Percentiles rank a stretch among this genome's conserved stretches.
These are phyloP conservation scores for Periophthalmus magnuspinnatus DNA, from an alignment of 2,797 vertebrate genomes.

Conservation along the genomic window DNA sequence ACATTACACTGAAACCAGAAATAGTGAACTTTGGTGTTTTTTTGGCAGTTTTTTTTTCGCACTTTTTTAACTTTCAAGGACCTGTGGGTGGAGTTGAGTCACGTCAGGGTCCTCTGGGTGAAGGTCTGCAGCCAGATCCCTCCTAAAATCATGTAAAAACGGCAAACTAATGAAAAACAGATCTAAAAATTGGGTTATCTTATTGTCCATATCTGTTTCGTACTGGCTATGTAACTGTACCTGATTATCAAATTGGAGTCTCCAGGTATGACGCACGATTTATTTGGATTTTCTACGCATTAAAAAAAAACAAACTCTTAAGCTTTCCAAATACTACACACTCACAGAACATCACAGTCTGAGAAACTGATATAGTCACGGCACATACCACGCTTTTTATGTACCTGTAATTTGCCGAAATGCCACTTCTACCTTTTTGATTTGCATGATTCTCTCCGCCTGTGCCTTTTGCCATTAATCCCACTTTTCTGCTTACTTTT, in stretches of 20 bases:
- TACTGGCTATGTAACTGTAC: no score
- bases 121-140: no score
- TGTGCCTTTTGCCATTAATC: conserved; percentile 20
- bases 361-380: not conserved
- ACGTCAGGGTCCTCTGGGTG: no score
- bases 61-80: no score
- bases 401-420: not conserved
- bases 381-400: not conserved
- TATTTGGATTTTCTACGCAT: not conserved
- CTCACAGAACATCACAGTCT: not conserved
- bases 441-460: not conserved
- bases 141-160: no score
- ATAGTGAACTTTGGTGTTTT: no score
- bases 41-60: no score
- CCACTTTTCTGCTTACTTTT: conserved; percentile 26
- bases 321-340: not conserved
- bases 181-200: no score
- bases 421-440: not conserved
- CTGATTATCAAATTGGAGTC: not conserved
- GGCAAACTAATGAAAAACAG: no score
- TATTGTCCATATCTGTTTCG: no score
- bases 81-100: no score
- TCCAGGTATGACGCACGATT: not conserved
- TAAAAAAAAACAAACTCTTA: not conserved
- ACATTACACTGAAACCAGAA: no score